Evolutionary conservation across 2,888 invertebrate species (phyloP), one percentile per base, ranked within the genome.

Genomic region (Rhimphoctona megacephalus): DNA sequence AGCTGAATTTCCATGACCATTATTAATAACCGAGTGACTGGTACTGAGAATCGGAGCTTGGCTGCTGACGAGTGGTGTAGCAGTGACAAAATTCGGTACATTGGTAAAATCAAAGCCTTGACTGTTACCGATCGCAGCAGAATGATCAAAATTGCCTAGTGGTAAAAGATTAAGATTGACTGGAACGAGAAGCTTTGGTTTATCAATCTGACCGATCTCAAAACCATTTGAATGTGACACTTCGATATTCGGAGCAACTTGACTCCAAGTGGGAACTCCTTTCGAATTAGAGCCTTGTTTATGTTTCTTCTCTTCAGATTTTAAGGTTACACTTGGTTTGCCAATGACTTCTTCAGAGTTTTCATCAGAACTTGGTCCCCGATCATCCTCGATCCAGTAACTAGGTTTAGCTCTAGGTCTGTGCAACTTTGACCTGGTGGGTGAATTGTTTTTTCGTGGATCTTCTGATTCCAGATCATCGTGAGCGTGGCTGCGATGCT

Each of bases 31-130:
- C 6, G 87, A 57, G 8, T 89, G 90, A 11, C 90, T 74, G 0
- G 93, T 90, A 66, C 85, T 92, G 1, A 92, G 30, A 0, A 92
- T 19, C 1, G 93, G 90, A 2, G 91, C 14, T 0, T 90, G 87
- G 4, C 92, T 93, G 83, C 91, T 93, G 2, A 90, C 33, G 25
- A 86, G 83, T 17, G 92, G 78, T 6, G 93, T 88, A 0, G 91
- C 88, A 3, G 91, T 90, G 9, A 91, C 90, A 19, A 92, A 85
- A 67, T 91, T 92, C 19, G 92, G 92, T 17, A 93, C 74, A 84
- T 95, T 95, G 0, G 94, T 94, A 74, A 95, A 93, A 89, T 95
- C 95, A 86, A 95, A 95, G 1, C 94, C 94, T 90, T 95, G 95
- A 81, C 95, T 95, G 57, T 92, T 94, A 0, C 94, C 95, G 8